Evolutionary conservation across 1,140 invertebrate species (phyloP).

Genomic region (Drosophila sulfurigaster): DNA sequence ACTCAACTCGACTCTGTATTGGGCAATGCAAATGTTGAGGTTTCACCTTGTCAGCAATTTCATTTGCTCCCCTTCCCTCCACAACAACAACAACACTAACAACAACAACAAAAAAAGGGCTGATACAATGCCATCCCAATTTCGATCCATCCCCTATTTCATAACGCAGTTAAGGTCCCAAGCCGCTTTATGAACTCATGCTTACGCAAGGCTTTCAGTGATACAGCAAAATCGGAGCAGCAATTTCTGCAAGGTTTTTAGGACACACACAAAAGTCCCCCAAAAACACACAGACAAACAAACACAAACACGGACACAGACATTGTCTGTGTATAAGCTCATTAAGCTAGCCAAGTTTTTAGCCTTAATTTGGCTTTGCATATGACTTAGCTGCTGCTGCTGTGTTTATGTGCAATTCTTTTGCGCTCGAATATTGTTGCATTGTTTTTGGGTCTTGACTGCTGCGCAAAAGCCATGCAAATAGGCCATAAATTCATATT

Average conservation of each 20-base stretch:
- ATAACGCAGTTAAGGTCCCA: conserved; percentile 12
- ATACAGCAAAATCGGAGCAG: conserved; percentile 40
- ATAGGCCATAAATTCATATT: conserved; percentile 81
- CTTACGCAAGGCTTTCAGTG: conserved; percentile 41
- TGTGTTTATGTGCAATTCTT: conserved; percentile 18
- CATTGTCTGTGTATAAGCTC: conserved; percentile 51
- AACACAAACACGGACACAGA: conserved; percentile 7
- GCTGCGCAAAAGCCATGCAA: conserved; percentile 69
- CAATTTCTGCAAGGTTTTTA: conserved; percentile 38
- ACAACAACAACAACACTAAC: too few relatives aligned
- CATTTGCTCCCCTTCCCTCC: conserved; percentile 1
- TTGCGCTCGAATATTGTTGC: conserved; percentile 46
- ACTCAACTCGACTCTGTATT: not conserved
- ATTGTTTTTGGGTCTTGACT: conserved; percentile 43
- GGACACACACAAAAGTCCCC: not conserved
- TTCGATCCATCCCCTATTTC: conserved; percentile 1
- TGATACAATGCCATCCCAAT: conserved; percentile 38
- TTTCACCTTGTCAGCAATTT: conserved; percentile 32
- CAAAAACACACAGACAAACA: conserved; percentile 12
- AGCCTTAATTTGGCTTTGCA: conserved; percentile 59
- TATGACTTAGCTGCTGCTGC: conserved; percentile 37
- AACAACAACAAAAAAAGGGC: conserved; percentile 12
- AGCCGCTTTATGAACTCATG: conserved; percentile 37
- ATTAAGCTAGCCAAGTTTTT: conserved; percentile 66
- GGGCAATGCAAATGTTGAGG: conserved; percentile 51